These are phyloP conservation scores for Philhelius pedissequus DNA, from an alignment of 2,888 invertebrate species.

Conservation along the genomic window DNA sequence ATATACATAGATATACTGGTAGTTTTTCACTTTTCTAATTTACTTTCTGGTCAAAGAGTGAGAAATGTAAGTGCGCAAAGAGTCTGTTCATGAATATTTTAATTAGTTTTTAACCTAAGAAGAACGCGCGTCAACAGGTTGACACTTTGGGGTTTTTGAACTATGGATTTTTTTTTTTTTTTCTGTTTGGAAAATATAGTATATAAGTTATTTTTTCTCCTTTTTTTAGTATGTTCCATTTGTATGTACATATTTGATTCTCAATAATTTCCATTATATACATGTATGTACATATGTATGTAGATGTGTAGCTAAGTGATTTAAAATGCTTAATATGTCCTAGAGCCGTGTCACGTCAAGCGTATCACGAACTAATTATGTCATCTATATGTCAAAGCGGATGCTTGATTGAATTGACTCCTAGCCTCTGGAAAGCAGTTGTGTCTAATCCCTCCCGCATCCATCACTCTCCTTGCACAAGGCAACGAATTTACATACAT, in stretches of 20 bases:
- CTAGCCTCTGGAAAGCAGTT: constrained; percentile 1
- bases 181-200: neutral
- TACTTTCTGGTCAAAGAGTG: neutral
- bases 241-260: too few species aligned
- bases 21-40: constrained; percentile 32
- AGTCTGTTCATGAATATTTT: constrained; percentile 64
- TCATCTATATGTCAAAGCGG: constrained; percentile 61
- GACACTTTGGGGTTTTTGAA: constrained; percentile 16
- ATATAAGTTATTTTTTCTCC: neutral
- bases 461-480: neutral
- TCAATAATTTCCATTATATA: too few species aligned
- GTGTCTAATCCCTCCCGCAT: neutral
- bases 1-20: neutral
- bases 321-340: constrained; percentile 54
- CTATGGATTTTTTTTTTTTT: neutral
- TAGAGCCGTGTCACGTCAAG: constrained; percentile 51
- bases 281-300: too few species aligned
- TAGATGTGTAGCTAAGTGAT: too few species aligned
- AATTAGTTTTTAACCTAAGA: constrained; percentile 58
- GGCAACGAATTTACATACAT: neutral
- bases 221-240: neutral
- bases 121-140: constrained; percentile 49
- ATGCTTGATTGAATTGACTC: constrained; percentile 63
- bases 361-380: constrained; percentile 67
- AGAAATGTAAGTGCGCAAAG: constrained; percentile 17